phyloP scores from a whole-genome alignment of 2,113 vertebrate genomes.

The Australoheros scitulus region DNA sequence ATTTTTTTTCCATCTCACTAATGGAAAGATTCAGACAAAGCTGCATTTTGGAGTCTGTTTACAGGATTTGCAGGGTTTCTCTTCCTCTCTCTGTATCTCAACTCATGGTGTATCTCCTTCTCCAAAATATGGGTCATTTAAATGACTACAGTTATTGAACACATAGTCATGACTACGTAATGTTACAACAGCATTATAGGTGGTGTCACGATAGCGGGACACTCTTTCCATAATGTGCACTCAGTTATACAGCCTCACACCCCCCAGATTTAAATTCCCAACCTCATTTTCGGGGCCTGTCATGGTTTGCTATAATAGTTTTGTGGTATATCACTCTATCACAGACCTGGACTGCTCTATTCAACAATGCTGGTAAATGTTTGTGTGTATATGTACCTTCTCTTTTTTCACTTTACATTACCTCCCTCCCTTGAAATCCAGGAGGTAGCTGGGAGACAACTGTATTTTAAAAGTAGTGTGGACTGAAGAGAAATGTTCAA shows the following conservation, averaged over 20 bases:
- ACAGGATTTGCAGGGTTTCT: neutral
- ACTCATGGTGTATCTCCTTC: neutral
- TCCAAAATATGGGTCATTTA: slow-evolving; percentile 1
- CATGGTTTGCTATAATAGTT: too few species aligned
- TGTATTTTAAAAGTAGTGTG: slow-evolving; percentile 21
- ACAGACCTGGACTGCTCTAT: neutral
- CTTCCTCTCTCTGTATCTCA: neutral
- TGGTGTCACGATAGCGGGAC: neutral
- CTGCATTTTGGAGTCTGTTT: neutral
- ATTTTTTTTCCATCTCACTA: neutral
- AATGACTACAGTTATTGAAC: neutral
- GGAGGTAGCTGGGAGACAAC: slow-evolving; percentile 7
- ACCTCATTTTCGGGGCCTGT: neutral
- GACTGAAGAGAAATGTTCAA: slow-evolving; percentile 31
- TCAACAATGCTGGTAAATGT: neutral
- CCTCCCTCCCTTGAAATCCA: neutral
- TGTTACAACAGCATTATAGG: neutral
- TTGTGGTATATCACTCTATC: neutral
- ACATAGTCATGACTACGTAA: neutral
- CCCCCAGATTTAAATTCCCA: neutral
- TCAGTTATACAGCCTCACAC: neutral
- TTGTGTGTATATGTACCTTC: neutral
- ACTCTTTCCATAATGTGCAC: neutral
- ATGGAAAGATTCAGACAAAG: neutral
- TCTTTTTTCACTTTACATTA: neutral